These are phyloP conservation scores for Mirounga angustirostris DNA, from an alignment of 2,113 vertebrate species.

Conservation along the genomic window DNA sequence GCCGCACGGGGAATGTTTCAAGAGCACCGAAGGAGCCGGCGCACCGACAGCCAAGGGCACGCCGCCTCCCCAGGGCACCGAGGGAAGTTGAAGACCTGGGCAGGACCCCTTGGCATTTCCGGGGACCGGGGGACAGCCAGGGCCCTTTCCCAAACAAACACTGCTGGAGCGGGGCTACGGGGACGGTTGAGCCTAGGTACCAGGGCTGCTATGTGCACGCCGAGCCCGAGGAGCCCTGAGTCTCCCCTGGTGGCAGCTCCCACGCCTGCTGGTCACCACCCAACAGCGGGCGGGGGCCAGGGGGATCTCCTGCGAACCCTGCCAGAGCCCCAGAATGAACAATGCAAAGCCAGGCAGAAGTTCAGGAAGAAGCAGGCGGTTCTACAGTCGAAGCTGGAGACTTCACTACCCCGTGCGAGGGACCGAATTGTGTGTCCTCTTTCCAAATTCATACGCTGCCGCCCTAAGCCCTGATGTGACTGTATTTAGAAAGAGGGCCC, in stretches of 20 bases:
- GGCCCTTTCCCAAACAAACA: not conserved
- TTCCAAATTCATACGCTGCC: not conserved
- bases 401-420: not conserved
- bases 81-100: not conserved
- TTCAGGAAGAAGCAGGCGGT: not conserved
- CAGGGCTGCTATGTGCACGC: not conserved
- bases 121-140: not conserved
- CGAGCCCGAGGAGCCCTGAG: not conserved
- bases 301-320: not conserved
- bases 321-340: not conserved
- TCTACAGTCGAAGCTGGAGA: not conserved
- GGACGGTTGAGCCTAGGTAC: not conserved
- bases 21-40: not conserved
- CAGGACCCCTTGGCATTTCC: not conserved
- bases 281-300: not conserved
- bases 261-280: not conserved
- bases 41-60: not conserved
- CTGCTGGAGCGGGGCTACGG: not conserved
- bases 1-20: not conserved
- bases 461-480: not conserved
- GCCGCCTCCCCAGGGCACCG: not conserved
- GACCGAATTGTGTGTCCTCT: not conserved
- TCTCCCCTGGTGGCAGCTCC: not conserved
- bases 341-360: not conserved
- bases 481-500: not conserved